Conservation (phyloP, 2,888 invertebrate species). For the Drosophila nr. fundita region DNA sequence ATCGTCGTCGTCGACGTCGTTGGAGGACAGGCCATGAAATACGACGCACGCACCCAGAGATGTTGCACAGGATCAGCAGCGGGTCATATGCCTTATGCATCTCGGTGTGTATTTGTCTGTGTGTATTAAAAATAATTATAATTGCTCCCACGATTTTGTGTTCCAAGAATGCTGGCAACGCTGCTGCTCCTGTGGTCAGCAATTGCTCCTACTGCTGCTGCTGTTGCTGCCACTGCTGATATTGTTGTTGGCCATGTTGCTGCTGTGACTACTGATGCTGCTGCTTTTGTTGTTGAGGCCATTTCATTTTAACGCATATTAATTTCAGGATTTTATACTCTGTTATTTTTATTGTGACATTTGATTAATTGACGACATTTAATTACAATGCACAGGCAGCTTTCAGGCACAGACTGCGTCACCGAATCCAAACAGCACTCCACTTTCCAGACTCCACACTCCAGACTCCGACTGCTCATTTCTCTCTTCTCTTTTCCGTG, state of each 20-base stretch:
- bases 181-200: conserved; percentile 67
- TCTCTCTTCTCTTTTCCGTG: conserved; percentile 29
- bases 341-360: conserved; percentile 82
- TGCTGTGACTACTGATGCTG: conserved; percentile 37
- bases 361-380: conserved; percentile 85
- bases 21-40: conserved; percentile 80
- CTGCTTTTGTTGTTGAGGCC: conserved; percentile 67
- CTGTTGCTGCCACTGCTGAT: conserved; percentile 51
- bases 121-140: conserved; percentile 84
- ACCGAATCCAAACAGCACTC: conserved; percentile 15
- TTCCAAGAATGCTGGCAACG: conserved; percentile 74
- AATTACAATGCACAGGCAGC: conserved; percentile 83
- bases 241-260: conserved; percentile 45
- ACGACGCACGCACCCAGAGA: conserved; percentile 71
- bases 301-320: conserved; percentile 82
- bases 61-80: conserved; percentile 38
- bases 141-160: conserved; percentile 85
- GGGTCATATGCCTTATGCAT: conserved; percentile 66
- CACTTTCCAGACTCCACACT: conserved; percentile 6
- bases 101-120: conserved; percentile 37
- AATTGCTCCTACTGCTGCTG: conserved; percentile 57
- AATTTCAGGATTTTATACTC: conserved; percentile 81
- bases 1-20: conserved; percentile 60
- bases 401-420: conserved; percentile 60
- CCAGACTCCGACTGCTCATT: conserved; percentile 16